Base-by-base conservation (phyloP, 2,797 vertebrate species). In the Orientallactaga sibirica region DNA sequence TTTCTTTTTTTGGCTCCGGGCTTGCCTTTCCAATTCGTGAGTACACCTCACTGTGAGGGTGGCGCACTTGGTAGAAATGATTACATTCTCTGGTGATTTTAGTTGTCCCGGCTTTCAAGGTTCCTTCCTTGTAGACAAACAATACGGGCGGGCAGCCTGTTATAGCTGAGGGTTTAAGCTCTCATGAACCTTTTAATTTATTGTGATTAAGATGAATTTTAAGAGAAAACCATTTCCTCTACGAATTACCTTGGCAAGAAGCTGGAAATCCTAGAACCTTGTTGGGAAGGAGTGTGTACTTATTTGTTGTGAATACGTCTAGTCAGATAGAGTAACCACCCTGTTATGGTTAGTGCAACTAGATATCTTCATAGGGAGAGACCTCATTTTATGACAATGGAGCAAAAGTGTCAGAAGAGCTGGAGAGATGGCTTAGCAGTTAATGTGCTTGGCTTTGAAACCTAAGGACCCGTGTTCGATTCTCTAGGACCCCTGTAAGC, bases 211-310 rank as follows among this genome's bases (percentile, higher is more conserved):
- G 79, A n/a, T 90, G 75, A 75, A 27, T 76, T 94, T 93, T 76
- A 43, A 88, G 88, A 88, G 58, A 81, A 95, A 82, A 84, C 9
- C 48, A 87, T 93, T 96, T 92, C 85, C 77, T 97, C 74, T 89
- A 75, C 75, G 64, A 90, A 67, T 83, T 75, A 29, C 70, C 22
- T 92, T 94, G 71, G 76, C 55, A 68, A 78, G 66, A 78, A 58
- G 78, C 48, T 86, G 71, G 75, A 93, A 95, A 88, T 66, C 22
- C 77, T 84, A 93, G 95, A 84, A 64, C 37, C 76, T 64, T 68
- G 29, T 81, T 93, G 43, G 83, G 78, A 11, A 71, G 48, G 58
- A 67, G 22, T 33, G 16, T 81, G 84, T 75, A 61, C 61, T 78
- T 70, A 0, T 67, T 58, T 77, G 88, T 73, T 70, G 27, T 29